Evolutionary conservation across 2,797 vertebrate genomes (phyloP), one percentile per base, ranked within the genome.

Genomic region (Enteromius afrohamiltoni): DNA sequence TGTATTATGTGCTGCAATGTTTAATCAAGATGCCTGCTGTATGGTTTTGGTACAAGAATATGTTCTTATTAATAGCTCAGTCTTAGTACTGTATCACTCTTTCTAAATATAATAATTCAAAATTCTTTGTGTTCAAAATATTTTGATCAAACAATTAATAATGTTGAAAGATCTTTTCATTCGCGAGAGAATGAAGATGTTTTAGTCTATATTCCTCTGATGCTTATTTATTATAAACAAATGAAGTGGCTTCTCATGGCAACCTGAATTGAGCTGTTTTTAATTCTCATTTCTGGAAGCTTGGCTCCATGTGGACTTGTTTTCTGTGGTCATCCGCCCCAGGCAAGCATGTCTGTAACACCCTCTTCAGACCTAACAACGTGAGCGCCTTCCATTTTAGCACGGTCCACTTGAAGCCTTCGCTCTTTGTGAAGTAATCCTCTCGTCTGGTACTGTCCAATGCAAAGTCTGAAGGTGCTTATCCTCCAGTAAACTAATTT

Each of bases 321-420:
- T 92, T 90, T 86, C 85, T 40, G 19, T 23, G 79, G 85, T 89
- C 82, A 89, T 82, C 78, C 1, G 6, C 90, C 92, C 90, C 86
- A 42, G 91, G 92, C 88, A 90, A 91, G 86, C 87, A 86, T 91
- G 90, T 93, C 91, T 81, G 77, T 89, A 90, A 89, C 94, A 95
- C 94, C 93, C 93, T 93, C 93, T 95, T 91, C 81, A 94, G 86
- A 91, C 84, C 88, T 87, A 90, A 92, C 91, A 92, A 92, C 93
- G 89, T 88, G 87, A 92, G 90, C 90, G 87, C 91, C 93, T 93
- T 95, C 94, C 94, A 94, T 94, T 94, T 94, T 95, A 94, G 93
- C 92, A 93, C 73, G 83, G 89, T 78, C 89, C 92, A 93, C 93
- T 95, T 93, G 89, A 95, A 93, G 88, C 88, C 88, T 89, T 91